Evolutionary conservation across 2,797 vertebrate genomes (phyloP), one percentile per base, ranked within the genome.

Genomic region (Phaenicophaeus curvirostris): DNA sequence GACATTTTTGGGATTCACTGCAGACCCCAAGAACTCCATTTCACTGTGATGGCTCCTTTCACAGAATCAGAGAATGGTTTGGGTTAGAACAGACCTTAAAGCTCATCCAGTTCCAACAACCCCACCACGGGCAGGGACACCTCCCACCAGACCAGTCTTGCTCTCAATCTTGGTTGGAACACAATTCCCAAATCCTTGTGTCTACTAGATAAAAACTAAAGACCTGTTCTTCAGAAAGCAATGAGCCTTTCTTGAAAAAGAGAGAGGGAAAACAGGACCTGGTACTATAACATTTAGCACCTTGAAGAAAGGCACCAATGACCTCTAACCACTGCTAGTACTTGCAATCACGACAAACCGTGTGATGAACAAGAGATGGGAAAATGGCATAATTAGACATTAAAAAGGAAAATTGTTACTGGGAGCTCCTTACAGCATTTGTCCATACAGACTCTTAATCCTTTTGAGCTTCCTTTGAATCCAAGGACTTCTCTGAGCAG

Each of bases 1-100:
- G 35, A 68, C 13, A 73, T 55, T 90, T 75, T 78, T 81, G 57
- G 68, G 50, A 77, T 86, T 75, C 88, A 54, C 69, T 58, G 31
- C 6, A 0, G 39, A 62, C 24, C 63, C 44, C 55, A 68, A 79
- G 39, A 46, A 66, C 33, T 76, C n/a, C 73, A 23, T 91, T 78
- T 44, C 78, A 24, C 41, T 83, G 8, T 5, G 37, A 85, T 11
- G 24, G 15, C 17, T 77, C 37, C 37, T 75, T 91, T 75, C 42
- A 44, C 16, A 44, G 39, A 10, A 18, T 44, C 42, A 44, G 13
- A 44, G 42, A 44, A 44, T 44, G 42, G 12, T 44, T 18, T 44
- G 42, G 42, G 42, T 44, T 7, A 18, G 42, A 44, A 44, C 7
- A 18, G 42, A 44, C 42, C 18, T 44, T 15, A 44, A 44, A 44